Conservation (phyloP, 1,140 invertebrate genomes). For the Babylonia areolata region DNA sequence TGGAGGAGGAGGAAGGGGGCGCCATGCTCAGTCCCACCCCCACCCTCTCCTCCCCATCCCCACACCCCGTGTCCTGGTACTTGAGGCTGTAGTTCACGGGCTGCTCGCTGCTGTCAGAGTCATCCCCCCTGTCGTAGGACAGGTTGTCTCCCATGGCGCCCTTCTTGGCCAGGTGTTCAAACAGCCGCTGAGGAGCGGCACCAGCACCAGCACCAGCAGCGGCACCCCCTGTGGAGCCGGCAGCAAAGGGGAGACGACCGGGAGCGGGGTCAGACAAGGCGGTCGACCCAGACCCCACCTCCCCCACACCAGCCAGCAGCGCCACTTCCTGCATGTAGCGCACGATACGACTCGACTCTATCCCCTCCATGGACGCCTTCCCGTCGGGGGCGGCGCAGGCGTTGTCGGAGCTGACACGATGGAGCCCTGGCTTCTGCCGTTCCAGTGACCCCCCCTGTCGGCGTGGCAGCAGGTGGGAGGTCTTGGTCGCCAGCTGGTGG, state of each 20-base stretch:
- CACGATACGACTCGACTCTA: conserved; percentile 65
- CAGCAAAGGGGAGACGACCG: neutral
- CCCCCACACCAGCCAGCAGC: conserved; percentile 63
- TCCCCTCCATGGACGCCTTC: conserved; percentile 33
- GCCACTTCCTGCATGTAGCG: conserved; percentile 75
- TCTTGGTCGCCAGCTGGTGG: conserved; percentile 55
- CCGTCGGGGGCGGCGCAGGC: neutral
- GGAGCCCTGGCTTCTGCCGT: conserved; percentile 51
- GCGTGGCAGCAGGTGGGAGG: conserved; percentile 49
- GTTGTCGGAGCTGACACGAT: conserved; percentile 29
- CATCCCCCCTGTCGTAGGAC: neutral
- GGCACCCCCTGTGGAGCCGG: neutral
- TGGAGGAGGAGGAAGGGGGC: neutral
- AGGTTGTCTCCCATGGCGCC: neutral
- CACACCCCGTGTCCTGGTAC: conserved; percentile 49
- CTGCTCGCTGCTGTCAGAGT: conserved; percentile 60
- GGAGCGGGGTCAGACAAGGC: neutral
- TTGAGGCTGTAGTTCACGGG: conserved; percentile 72
- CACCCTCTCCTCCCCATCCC: neutral
- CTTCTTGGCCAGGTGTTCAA: conserved; percentile 29
- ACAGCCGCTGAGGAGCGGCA: conserved; percentile 19
- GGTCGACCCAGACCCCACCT: conserved; percentile 31
- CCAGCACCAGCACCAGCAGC: conserved; percentile 10
- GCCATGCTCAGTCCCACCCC: neutral
- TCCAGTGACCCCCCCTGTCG: conserved; percentile 67